A percentile compares a stretch with the other conserved stretches of the same genome.
These are phyloP conservation scores for Tetranychus urticae DNA, from an alignment of 1,140 invertebrate species.

Conservation along the genomic window DNA sequence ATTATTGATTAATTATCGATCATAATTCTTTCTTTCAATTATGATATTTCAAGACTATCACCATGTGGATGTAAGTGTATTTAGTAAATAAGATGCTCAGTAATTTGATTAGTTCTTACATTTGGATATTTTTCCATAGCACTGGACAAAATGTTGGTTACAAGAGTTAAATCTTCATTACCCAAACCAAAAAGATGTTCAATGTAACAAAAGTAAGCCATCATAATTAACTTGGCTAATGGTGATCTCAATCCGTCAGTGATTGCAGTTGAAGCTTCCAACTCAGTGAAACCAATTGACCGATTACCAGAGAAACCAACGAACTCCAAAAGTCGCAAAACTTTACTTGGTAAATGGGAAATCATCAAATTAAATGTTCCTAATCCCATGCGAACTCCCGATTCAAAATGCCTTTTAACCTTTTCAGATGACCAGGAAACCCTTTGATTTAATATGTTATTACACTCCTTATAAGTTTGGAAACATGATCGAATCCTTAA, in stretches of 20 bases:
- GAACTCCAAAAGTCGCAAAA: constrained; percentile 72
- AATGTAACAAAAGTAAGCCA: constrained; percentile 64
- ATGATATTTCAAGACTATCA: too few species aligned
- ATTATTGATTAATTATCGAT: too few species aligned
- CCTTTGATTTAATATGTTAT: not conserved
- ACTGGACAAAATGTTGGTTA: constrained; percentile 37
- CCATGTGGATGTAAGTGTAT: too few species aligned
- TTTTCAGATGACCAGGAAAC: not conserved
- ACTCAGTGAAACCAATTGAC: constrained; percentile 44
- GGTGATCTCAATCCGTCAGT: constrained; percentile 48
- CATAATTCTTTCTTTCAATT: too few species aligned
- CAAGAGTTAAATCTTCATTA: constrained; percentile 48
- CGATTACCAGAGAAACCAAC: constrained; percentile 83
- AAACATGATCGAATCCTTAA: constrained; percentile 77
- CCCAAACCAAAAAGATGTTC: constrained; percentile 46
- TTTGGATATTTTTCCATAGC: constrained; percentile 22
- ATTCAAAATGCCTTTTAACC: constrained; percentile 50
- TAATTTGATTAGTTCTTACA: constrained; percentile 18
- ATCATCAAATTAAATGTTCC: constrained; percentile 65
- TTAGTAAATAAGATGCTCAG: too few species aligned
- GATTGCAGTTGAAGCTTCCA: constrained; percentile 40
- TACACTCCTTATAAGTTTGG: constrained; percentile 65
- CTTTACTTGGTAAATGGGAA: constrained; percentile 57
- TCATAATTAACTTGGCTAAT: constrained; percentile 51
- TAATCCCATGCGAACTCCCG: constrained; percentile 70